A percentile compares a stretch with the other conserved stretches of the same genome.
Conservation (phyloP, 2,888 invertebrate species). For the Omphaloscelis lunosa region DNA sequence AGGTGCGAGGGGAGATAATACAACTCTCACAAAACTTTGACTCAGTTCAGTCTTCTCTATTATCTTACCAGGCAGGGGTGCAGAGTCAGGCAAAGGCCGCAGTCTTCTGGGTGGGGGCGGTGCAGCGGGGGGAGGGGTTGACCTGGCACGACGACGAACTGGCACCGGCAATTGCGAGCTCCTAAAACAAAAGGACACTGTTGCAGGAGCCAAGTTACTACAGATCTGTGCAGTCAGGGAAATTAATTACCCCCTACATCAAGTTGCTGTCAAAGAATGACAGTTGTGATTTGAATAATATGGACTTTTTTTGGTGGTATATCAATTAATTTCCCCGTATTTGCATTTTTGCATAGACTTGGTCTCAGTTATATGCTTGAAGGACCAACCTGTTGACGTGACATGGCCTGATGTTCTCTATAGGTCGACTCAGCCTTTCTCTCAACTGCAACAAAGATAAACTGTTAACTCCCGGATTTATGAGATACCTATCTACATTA, state of each 20-base stretch:
- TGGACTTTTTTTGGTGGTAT: too few species aligned
- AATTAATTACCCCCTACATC: not conserved
- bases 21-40: not conserved
- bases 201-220: not conserved
- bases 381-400: conserved; percentile 78
- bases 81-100: conserved; percentile 86
- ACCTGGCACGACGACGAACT: conserved; percentile 83
- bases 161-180: conserved; percentile 85
- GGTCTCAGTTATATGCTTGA: not conserved
- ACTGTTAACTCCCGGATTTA: not conserved
- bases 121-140: conserved; percentile 84
- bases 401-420: conserved; percentile 81
- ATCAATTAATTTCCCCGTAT: not conserved
- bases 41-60: not conserved
- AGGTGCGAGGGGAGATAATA: not conserved
- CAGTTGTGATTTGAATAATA: not conserved
- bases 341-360: not conserved
- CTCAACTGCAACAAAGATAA: conserved; percentile 78
- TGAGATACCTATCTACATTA: not conserved
- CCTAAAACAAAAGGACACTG: conserved; percentile 66
- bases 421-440: conserved; percentile 83
- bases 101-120: conserved; percentile 82
- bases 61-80: conserved; percentile 84
- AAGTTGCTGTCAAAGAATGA: not conserved
- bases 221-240: not conserved